Evolutionary conservation across 2,888 invertebrate species (phyloP).

Genomic region (Noctua comes): DNA sequence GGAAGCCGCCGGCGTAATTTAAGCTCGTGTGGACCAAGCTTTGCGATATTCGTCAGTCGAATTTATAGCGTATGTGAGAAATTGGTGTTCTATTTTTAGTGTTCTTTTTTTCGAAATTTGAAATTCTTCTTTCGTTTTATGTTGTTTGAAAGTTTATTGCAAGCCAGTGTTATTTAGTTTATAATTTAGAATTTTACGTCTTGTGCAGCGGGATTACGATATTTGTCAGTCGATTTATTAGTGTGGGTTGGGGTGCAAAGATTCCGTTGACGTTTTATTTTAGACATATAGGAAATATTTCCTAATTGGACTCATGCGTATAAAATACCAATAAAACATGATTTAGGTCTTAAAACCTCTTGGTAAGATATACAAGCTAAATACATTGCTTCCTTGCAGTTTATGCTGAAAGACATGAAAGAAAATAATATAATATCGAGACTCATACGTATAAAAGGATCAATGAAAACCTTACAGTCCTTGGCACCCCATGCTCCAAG

Average conservation of each 20-base stretch:
- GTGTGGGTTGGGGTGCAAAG: neutral
- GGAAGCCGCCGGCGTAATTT: slow-evolving; percentile 63
- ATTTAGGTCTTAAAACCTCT: neutral
- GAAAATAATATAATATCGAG: neutral
- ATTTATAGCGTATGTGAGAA: slow-evolving; percentile 63
- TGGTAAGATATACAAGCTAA: neutral
- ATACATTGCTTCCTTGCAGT: neutral
- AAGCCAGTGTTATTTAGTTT: slow-evolving; percentile 18
- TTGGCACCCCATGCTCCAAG: neutral
- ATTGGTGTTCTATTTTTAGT: slow-evolving; percentile 45
- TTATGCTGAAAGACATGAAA: neutral
- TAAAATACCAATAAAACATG: neutral
- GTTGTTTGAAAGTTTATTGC: slow-evolving; percentile 4
- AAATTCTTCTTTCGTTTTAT: slow-evolving; percentile 36
- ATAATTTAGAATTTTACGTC: slow-evolving; percentile 10
- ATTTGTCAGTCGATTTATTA: neutral
- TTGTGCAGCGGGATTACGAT: neutral
- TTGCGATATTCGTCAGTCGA: slow-evolving; percentile 59
- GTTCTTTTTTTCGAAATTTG: slow-evolving; percentile 29
- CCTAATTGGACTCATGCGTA: neutral
- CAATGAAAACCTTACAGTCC: neutral
- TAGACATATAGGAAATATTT: neutral
- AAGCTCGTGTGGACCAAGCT: slow-evolving; percentile 65
- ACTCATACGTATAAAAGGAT: neutral
- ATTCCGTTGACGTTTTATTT: neutral